Conservation (phyloP, 2,888 invertebrate genomes). For the Julus scandinavius region DNA sequence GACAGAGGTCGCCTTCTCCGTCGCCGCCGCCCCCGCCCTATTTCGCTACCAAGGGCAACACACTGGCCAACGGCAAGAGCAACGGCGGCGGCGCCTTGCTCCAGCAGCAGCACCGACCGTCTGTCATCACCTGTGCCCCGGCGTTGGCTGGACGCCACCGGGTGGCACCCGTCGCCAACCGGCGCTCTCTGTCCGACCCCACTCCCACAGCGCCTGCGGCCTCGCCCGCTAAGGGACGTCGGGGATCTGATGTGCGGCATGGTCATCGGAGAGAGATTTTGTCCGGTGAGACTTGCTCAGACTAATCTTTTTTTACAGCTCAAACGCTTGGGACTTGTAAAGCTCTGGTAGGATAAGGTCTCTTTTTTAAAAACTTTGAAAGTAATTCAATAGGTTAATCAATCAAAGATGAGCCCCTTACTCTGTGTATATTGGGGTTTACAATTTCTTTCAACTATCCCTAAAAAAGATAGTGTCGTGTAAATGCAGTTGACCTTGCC, state of each 20-base stretch:
- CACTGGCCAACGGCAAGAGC: not conserved
- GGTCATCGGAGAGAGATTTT: constrained; percentile 60
- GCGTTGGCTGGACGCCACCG: constrained; percentile 51
- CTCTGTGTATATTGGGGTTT: too few relatives aligned
- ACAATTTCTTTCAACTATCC: too few relatives aligned
- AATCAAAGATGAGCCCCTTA: too few relatives aligned
- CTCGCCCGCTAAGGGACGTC: not conserved
- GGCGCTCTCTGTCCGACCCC: constrained; percentile 52
- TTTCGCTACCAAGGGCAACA: constrained; percentile 44
- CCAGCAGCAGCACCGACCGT: constrained; percentile 67
- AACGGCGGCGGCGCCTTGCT: not conserved
- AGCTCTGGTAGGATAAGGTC: too few relatives aligned
- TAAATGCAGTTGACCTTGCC: not conserved
- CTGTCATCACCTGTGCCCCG: constrained; percentile 74
- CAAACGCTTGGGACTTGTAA: too few relatives aligned
- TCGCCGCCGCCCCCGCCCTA: not conserved
- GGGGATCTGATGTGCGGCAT: constrained; percentile 52
- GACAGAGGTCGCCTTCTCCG: constrained; percentile 44
- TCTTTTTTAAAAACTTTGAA: too few relatives aligned
- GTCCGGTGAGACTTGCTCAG: constrained; percentile 57
- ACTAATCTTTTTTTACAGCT: not conserved
- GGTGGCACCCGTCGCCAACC: constrained; percentile 40
- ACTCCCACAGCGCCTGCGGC: not conserved
- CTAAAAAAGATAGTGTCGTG: not conserved
- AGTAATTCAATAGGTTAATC: too few relatives aligned